Conservation (phyloP, 1,140 invertebrate genomes). For the Aphaenogaster floridana region DNA sequence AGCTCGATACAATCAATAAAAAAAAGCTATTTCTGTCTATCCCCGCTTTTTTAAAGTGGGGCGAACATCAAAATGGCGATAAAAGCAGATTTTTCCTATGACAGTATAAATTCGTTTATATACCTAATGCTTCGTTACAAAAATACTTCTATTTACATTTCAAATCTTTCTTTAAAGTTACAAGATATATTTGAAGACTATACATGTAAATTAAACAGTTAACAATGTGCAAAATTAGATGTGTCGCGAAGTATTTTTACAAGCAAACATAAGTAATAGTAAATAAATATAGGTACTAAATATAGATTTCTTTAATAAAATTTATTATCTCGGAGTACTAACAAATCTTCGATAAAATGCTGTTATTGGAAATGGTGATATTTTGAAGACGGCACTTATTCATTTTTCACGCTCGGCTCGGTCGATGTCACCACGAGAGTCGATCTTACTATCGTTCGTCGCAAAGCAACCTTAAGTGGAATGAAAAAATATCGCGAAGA, state of each 20-base stretch:
- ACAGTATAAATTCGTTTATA: neutral
- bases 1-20: constrained; percentile 32
- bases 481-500: constrained; percentile 39
- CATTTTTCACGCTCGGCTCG: neutral
- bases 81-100: neutral
- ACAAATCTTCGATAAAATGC: neutral
- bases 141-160: neutral
- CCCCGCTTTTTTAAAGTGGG: neutral
- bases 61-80: neutral
- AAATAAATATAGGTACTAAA: neutral
- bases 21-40: neutral
- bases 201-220: neutral
- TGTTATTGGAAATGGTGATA: neutral
- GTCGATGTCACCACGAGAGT: neutral
- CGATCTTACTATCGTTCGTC: neutral
- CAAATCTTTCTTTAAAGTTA: neutral
- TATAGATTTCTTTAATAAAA: neutral
- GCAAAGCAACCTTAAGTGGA: neutral
- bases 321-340: neutral
- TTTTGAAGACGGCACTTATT: neutral
- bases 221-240: neutral
- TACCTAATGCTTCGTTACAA: neutral
- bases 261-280: neutral
- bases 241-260: no score
- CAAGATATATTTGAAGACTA: neutral